Evolutionary conservation across 2,113 vertebrate species (phyloP).

Genomic region (Typhlomys cinereus): DNA sequence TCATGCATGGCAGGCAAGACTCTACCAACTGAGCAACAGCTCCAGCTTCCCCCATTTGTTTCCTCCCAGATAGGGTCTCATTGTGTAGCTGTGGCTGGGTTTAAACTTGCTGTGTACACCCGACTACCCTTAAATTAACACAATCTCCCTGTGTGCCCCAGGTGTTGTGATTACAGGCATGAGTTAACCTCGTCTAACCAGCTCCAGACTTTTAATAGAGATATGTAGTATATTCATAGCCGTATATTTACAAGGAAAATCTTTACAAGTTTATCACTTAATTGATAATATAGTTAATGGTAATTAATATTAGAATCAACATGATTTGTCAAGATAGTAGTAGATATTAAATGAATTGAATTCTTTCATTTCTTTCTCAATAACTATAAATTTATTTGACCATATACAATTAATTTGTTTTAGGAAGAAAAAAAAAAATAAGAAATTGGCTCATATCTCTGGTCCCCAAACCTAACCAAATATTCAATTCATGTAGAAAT

Average conservation of each 20-base stretch:
- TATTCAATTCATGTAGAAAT: conserved; percentile 17
- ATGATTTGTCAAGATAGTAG: too few species aligned
- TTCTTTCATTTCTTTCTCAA: background rate
- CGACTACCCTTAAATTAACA: background rate
- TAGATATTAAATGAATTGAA: background rate
- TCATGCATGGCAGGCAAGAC: too few species aligned
- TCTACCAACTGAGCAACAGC: too few species aligned
- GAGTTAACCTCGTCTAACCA: too few species aligned
- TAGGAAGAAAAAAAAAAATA: background rate
- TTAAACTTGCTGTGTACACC: background rate
- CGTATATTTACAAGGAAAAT: too few species aligned
- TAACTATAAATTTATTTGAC: background rate
- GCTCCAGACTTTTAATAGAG: too few species aligned
- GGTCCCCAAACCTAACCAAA: background rate
- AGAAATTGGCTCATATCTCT: background rate
- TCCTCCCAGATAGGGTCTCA: background rate
- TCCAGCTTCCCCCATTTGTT: too few species aligned
- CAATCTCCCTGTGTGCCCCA: background rate
- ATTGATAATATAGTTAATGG: too few species aligned
- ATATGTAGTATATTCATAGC: too few species aligned
- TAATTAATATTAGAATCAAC: too few species aligned
- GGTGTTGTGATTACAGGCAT: background rate
- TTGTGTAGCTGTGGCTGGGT: too few species aligned
- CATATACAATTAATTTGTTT: conserved; percentile 2
- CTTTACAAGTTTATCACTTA: too few species aligned